phyloP scores from a whole-genome alignment of 2,113 vertebrate species.

The Corythaeola cristata region DNA sequence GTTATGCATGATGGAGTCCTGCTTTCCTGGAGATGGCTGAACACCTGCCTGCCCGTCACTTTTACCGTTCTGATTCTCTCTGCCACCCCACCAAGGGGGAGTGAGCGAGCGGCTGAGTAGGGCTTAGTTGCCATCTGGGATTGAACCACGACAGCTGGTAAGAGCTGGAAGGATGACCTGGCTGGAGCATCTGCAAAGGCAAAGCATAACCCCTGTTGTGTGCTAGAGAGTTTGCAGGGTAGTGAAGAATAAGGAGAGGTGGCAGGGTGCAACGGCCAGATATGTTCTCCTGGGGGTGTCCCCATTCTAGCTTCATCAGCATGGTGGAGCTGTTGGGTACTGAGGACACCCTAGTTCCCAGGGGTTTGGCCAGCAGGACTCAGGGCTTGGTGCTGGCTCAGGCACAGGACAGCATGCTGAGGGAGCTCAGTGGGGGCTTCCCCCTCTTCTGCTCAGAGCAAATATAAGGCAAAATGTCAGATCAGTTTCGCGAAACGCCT shows the following conservation, averaged over 20 bases:
- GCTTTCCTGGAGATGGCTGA: no score
- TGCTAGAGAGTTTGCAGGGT: neutral
- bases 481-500: neutral
- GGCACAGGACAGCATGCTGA: accelerated
- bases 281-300: neutral
- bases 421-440: neutral
- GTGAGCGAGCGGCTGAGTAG: no score
- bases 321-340: neutral
- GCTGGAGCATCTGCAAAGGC: neutral
- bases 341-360: accelerated
- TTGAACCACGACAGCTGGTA: neutral
- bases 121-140: no score
- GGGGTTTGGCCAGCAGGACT: neutral
- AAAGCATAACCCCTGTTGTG: neutral
- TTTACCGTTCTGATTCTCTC: no score
- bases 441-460: neutral
- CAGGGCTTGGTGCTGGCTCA: neutral
- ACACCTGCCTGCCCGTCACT: no score
- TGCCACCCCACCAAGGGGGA: no score
- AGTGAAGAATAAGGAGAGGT: accelerated
- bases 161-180: neutral
- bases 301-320: accelerated
- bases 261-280: neutral
- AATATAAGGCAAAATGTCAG: neutral
- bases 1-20: no score